Evolutionary conservation across 2,797 vertebrate genomes (phyloP), one percentile per base, ranked within the genome.

Genomic region (Scleropages formosus): DNA sequence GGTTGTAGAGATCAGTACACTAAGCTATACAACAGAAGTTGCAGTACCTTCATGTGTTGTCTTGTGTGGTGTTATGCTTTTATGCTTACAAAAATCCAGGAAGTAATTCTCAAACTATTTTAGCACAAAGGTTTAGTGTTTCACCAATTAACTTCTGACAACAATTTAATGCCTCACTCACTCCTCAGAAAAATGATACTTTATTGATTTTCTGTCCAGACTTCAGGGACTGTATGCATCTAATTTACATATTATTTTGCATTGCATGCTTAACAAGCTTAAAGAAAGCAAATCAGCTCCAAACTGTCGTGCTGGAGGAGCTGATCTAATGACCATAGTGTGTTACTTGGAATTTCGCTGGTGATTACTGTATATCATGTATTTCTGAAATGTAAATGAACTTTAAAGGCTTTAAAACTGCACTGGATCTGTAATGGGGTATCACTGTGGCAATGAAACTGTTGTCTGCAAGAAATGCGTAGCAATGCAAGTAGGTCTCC

Each of bases 401-500:
- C 56, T 51, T 58, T 31, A 47, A 15, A n/a, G 13, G 10, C 15
- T 46, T 74, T 15, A n/a, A 26, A 20, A 44, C 18, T 26, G 18
- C 27, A 18, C 39, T 24, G 0, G 39, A 44, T 39, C 13, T 65
- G 11, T 13, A 13, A 8, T 8, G 47, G 20, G 7, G 31, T 20
- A 46, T 7, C 31, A 64, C 27, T 13, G 16, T 22, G 61, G 16
- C 31, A 8, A n/a, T 47, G 9, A 20, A 8, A 18, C 20, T 49
- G 18, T 53, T 47, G 46, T 24, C 62, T 49, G 20, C 60, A 65
- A 53, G 16, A 72, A 74, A 63, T 63, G 46, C 77, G 71, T 72
- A 77, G 78, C 39, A 77, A 73, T 72, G 56, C 66, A 79, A 82
- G 66, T 75, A 79, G 70, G 60, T 77, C 60, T 56, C 51, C 63